Conservation (phyloP, 2,888 invertebrate species). For the Drosophila atripex region DNA sequence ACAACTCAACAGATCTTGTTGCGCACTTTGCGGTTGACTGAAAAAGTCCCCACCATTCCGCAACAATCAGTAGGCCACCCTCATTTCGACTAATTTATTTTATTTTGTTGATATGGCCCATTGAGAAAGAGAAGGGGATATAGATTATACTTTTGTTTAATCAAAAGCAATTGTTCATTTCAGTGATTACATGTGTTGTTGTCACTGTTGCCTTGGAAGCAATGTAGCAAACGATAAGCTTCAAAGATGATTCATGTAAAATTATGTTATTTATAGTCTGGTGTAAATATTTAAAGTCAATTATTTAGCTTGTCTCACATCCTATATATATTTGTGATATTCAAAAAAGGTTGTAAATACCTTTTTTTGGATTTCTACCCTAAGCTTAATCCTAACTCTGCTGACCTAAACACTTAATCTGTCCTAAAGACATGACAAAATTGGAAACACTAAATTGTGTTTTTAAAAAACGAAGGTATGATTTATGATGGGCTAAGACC, state of each 20-base stretch:
- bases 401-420: constrained; percentile 73
- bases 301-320: not conserved
- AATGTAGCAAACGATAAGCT: not conserved
- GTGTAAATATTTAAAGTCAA: not conserved
- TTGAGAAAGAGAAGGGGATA: constrained; percentile 34
- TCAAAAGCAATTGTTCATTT: constrained; percentile 80
- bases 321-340: not conserved
- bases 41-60: constrained; percentile 24
- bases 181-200: constrained; percentile 55
- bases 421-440: constrained; percentile 66
- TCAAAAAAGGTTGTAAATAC: not conserved
- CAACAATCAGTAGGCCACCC: constrained; percentile 65
- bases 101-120: constrained; percentile 63
- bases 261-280: no score
- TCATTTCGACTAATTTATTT: constrained; percentile 76
- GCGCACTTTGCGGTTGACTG: constrained; percentile 59
- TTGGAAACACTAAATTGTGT: constrained; percentile 31
- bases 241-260: not conserved
- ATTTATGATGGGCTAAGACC: not conserved
- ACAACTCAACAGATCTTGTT: constrained; percentile 45
- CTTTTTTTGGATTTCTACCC: not conserved
- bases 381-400: constrained; percentile 53
- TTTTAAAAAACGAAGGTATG: constrained; percentile 10
- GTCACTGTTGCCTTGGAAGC: constrained; percentile 37
- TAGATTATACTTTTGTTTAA: constrained; percentile 73